A percentile compares a stretch with the other conserved stretches of the same genome.
Conservation (phyloP, 2,797 vertebrate species). For the Dipus sagitta region DNA sequence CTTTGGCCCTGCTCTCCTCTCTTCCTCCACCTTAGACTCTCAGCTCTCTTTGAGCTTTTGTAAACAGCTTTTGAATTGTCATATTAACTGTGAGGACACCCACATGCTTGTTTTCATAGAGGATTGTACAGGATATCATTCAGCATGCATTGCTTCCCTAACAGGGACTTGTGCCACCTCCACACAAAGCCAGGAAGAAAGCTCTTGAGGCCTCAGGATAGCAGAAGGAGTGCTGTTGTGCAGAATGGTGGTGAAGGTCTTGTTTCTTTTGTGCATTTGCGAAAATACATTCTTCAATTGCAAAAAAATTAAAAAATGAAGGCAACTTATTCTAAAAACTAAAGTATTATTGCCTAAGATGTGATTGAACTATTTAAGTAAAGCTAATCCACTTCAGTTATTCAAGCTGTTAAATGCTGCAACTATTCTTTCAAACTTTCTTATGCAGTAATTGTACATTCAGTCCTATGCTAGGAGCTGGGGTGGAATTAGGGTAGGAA, state of each 20-base stretch:
- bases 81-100: not conserved
- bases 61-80: not conserved
- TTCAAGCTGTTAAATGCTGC: not conserved
- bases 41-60: not conserved
- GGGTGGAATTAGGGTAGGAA: not conserved
- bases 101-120: not conserved
- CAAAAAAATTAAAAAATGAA: not conserved
- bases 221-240: not conserved
- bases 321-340: not conserved
- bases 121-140: not conserved
- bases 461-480: not conserved
- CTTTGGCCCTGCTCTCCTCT: not conserved
- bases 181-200: not conserved
- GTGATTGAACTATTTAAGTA: not conserved
- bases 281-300: slow-evolving; percentile 41
- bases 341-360: not conserved
- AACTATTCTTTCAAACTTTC: not conserved
- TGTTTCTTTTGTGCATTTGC: not conserved
- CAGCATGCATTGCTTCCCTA: not conserved
- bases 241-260: not conserved
- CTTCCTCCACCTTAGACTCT: not conserved
- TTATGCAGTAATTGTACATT: not conserved
- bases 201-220: not conserved
- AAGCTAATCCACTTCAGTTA: not conserved
- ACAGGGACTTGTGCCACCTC: not conserved